Percentiles rank a stretch among this genome's conserved stretches.
Evolutionary conservation across 64 coral and sea anemone genomes (phyloP).

Genomic region (Hydrozoanthus tunicans): DNA sequence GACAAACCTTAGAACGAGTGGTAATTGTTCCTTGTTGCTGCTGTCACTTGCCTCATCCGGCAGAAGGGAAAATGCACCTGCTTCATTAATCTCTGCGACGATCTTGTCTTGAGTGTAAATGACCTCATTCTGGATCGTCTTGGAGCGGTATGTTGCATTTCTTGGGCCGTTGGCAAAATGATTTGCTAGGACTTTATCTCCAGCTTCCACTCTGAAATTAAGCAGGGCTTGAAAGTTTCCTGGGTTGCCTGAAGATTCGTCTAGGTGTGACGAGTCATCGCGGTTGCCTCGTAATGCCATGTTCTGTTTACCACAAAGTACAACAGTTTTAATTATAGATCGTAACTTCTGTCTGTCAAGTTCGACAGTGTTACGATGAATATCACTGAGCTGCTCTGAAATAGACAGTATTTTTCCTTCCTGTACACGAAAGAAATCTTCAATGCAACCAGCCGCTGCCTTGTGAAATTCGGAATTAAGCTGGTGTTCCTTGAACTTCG

Average conservation of each 20-base stretch:
- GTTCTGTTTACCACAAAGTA: conserved; percentile 83
- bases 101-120: conserved; percentile 70
- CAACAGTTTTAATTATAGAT: conserved; percentile 81
- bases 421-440: conserved; percentile 74
- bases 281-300: conserved; percentile 67
- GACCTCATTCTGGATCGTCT: conserved; percentile 73
- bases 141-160: conserved; percentile 70
- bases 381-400: conserved; percentile 68
- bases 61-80: conserved; percentile 74
- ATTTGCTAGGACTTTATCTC: conserved; percentile 72
- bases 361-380: conserved; percentile 74
- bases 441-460: conserved; percentile 58
- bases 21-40: conserved; percentile 64
- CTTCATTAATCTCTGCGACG: conserved; percentile 70
- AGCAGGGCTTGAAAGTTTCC: conserved; percentile 85
- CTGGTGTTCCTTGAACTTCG: conserved; percentile 78
- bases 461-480: conserved; percentile 77
- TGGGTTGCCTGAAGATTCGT: conserved; percentile 76
- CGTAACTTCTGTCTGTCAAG: conserved; percentile 80
- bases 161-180: conserved; percentile 67
- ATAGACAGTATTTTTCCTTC: conserved; percentile 74
- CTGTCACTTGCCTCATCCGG: conserved; percentile 67
- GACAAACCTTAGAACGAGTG: conserved; percentile 66
- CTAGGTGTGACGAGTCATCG: conserved; percentile 78
- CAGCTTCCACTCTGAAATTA: conserved; percentile 79